Percentiles rank a stretch among this genome's conserved stretches.
phyloP scores from a whole-genome alignment of 2,113 vertebrate genomes.

The Phalacrocorax aristotelis region DNA sequence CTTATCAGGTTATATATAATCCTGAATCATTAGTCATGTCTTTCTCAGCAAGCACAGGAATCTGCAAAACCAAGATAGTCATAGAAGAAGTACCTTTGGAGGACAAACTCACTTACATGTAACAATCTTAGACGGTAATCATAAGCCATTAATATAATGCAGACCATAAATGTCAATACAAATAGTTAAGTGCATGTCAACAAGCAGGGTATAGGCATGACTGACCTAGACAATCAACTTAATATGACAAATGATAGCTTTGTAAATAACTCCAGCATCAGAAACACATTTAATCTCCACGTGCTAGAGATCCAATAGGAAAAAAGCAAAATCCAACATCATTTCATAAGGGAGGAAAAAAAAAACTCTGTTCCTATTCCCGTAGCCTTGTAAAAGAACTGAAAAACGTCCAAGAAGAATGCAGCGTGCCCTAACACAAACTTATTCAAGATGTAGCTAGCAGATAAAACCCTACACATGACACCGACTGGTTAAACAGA shows the following conservation, averaged over 20 bases:
- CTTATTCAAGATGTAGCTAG: conserved; percentile 75
- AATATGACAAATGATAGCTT: conserved; percentile 35
- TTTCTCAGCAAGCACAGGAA: conserved; percentile 46
- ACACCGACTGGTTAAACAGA: conserved; percentile 56
- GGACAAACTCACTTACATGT: conserved; percentile 14
- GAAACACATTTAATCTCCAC: conserved; percentile 33
- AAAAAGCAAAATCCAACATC: conserved; percentile 38
- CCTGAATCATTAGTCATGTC: conserved; percentile 64
- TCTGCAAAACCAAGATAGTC: conserved; percentile 34
- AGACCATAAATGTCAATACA: conserved; percentile 28
- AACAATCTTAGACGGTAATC: conserved; percentile 23
- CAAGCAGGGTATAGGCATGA: not conserved
- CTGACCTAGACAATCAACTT: not conserved
- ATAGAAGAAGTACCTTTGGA: conserved; percentile 30
- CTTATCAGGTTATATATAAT: conserved; percentile 63
- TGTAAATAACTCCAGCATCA: conserved; percentile 46
- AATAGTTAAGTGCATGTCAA: conserved; percentile 35
- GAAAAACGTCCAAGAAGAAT: conserved; percentile 59
- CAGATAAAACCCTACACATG: conserved; percentile 52
- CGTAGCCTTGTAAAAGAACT: conserved; percentile 61
- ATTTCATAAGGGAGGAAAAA: conserved; percentile 14
- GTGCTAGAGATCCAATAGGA: not conserved
- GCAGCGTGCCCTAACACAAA: conserved; percentile 54
- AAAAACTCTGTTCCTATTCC: conserved; percentile 59
- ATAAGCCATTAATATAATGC: conserved; percentile 33